A percentile compares a stretch with the other conserved stretches of the same genome.
Evolutionary conservation across 64 coral and sea anemone species (phyloP).

Genomic region (Stichodactyla mertensii): DNA sequence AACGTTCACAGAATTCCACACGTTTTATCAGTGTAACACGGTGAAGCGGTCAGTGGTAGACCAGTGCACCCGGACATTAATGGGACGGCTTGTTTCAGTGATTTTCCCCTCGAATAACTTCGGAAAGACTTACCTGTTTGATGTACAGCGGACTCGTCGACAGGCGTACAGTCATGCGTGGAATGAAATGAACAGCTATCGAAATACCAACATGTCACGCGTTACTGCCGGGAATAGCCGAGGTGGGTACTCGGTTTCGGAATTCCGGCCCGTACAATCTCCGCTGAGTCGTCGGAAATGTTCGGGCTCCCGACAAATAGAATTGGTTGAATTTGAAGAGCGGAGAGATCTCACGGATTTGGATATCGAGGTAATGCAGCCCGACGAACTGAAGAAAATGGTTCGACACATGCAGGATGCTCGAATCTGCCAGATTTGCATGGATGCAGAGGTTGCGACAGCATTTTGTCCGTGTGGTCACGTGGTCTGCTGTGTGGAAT

Average conservation of each 20-base stretch:
- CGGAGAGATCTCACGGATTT: conserved; percentile 38
- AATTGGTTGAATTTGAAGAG: conserved; percentile 35
- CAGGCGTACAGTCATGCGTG: conserved; percentile 96
- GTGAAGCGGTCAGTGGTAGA: conserved; percentile 97
- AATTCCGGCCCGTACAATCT: conserved; percentile 95
- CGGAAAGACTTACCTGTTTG: conserved; percentile 90
- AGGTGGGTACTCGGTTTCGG: conserved; percentile 30
- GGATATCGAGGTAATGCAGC: conserved; percentile 66
- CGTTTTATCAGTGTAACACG: conserved; percentile 92
- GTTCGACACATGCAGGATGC: conserved; percentile 90
- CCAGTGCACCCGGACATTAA: conserved; percentile 83
- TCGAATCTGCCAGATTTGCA: conserved; percentile 92
- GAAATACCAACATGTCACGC: conserved; percentile 54
- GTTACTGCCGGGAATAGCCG: conserved; percentile 33
- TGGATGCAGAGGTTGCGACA: conserved; percentile 93
- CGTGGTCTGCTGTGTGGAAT: conserved; percentile 95
- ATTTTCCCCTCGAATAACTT: conserved; percentile 59
- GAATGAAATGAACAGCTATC: conserved; percentile 70
- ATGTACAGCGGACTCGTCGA: conserved; percentile 80
- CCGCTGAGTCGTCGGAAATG: conserved; percentile 77
- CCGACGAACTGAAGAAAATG: conserved; percentile 79
- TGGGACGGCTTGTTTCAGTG: conserved; percentile 69
- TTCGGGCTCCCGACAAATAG: conserved; percentile 41
- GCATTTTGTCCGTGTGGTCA: conserved; percentile 98
- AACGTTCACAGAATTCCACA: conserved; percentile 98